phyloP scores from a whole-genome alignment of 2,113 vertebrate genomes.

The Plectropomus leopardus region DNA sequence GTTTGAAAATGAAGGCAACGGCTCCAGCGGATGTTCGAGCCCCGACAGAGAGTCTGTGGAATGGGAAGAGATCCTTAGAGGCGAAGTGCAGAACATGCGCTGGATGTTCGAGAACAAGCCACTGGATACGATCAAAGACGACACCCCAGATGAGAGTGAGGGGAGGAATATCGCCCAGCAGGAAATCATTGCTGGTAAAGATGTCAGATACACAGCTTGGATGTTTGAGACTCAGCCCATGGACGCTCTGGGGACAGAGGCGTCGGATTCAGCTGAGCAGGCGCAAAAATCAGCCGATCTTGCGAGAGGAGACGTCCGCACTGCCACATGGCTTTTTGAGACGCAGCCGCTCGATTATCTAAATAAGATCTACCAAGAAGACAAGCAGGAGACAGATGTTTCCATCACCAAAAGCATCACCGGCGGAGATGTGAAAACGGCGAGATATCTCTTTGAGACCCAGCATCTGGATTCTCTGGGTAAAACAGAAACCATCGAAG shows the following conservation, averaged over 20 bases:
- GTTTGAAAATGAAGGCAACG: conserved; percentile 87
- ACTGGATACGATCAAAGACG: conserved; percentile 87
- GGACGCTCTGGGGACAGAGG: conserved; percentile 77
- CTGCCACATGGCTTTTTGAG: conserved; percentile 89
- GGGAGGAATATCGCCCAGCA: conserved; percentile 83
- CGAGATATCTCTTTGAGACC: conserved; percentile 90
- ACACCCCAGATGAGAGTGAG: conserved; percentile 82
- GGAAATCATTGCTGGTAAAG: conserved; percentile 89
- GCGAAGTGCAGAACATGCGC: conserved; percentile 89
- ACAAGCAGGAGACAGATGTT: conserved; percentile 73
- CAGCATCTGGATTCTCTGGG: conserved; percentile 87
- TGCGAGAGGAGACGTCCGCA: conserved; percentile 85
- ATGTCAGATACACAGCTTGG: conserved; percentile 89
- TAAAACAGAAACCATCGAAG: conserved; percentile 87
- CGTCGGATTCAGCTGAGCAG: conserved; percentile 59
- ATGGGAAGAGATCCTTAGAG: conserved; percentile 90
- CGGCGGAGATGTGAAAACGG: conserved; percentile 89
- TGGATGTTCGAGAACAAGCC: conserved; percentile 92
- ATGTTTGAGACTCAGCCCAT: conserved; percentile 93
- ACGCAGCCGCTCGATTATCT: conserved; percentile 86
- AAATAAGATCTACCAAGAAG: conserved; percentile 87
- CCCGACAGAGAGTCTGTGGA: conserved; percentile 87
- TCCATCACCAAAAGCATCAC: conserved; percentile 81
- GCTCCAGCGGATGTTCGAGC: conserved; percentile 83
- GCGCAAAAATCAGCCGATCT: conserved; percentile 82